phyloP scores from a whole-genome alignment of 2,113 vertebrate species.

The Tursiops truncatus region DNA sequence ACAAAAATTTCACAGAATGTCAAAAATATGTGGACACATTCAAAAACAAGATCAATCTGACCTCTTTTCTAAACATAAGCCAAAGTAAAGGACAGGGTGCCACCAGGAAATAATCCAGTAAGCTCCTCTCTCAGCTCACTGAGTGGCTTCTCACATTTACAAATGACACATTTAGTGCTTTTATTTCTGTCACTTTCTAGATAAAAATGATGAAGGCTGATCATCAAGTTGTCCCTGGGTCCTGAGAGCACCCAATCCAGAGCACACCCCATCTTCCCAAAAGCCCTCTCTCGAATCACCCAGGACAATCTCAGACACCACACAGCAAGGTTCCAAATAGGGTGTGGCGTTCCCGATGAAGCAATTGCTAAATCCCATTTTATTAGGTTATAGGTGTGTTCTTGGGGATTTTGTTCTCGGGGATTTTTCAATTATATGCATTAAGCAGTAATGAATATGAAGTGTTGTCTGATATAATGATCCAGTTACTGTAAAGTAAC shows the following conservation, averaged over 20 bases:
- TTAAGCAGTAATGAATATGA: not conserved
- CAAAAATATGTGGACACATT: not conserved
- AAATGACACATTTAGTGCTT: not conserved
- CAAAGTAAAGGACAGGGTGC: not conserved
- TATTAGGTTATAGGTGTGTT: not conserved
- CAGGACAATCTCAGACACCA: not conserved
- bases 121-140: not conserved
- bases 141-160: not conserved
- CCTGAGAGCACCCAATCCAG: not conserved
- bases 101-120: not conserved
- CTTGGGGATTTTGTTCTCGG: not conserved
- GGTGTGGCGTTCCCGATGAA: not conserved
- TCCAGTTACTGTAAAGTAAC: not conserved
- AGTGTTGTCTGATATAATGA: not conserved
- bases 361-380: not conserved
- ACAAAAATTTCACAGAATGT: not conserved
- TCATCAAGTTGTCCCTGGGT: not conserved
- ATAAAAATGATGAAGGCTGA: not conserved
- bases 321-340: not conserved
- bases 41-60: not conserved
- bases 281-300: not conserved
- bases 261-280: fast-evolving
- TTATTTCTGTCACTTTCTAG: not conserved
- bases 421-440: not conserved
- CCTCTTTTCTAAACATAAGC: not conserved